Conservation (phyloP, 2,888 invertebrate species). For the Chrysolina haemoptera region DNA sequence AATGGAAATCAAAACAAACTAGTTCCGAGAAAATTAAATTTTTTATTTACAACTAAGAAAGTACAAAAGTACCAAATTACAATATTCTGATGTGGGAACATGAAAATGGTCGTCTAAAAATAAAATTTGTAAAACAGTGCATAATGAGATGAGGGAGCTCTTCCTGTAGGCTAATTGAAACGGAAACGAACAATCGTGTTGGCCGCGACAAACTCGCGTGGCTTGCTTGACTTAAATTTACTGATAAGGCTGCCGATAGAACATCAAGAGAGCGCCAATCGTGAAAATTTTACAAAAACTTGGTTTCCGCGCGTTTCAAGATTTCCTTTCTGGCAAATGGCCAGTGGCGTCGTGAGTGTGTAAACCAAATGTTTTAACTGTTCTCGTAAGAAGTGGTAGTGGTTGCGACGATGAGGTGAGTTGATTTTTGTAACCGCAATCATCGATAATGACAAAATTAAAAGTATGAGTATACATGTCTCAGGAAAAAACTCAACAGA, state of each 20-base stretch:
- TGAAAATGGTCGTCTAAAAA: slow-evolving; percentile 64
- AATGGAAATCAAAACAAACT: neutral
- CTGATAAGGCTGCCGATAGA: slow-evolving; percentile 58
- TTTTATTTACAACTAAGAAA: neutral
- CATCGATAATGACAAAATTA: too few species aligned
- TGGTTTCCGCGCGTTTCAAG: slow-evolving; percentile 16
- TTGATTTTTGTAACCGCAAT: neutral
- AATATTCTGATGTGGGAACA: slow-evolving; percentile 42
- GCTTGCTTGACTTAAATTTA: slow-evolving; percentile 60
- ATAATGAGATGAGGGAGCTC: slow-evolving; percentile 71
- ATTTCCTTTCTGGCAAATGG: neutral
- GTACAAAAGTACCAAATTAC: slow-evolving; percentile 11
- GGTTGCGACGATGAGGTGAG: slow-evolving; percentile 43
- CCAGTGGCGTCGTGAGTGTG: slow-evolving; percentile 19
- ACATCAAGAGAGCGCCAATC: slow-evolving; percentile 54
- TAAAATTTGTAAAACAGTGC: slow-evolving; percentile 70
- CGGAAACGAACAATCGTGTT: slow-evolving; percentile 70
- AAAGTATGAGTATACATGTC: too few species aligned
- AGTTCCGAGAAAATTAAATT: neutral
- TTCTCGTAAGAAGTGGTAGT: slow-evolving; percentile 9
- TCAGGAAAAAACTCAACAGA: too few species aligned
- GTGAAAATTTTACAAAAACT: slow-evolving; percentile 42
- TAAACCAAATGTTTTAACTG: neutral
- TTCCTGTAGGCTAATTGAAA: slow-evolving; percentile 70
- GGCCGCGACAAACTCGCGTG: slow-evolving; percentile 67